Evolutionary conservation across 2,888 invertebrate genomes (phyloP).

Genomic region (Endotricha flammealis): DNA sequence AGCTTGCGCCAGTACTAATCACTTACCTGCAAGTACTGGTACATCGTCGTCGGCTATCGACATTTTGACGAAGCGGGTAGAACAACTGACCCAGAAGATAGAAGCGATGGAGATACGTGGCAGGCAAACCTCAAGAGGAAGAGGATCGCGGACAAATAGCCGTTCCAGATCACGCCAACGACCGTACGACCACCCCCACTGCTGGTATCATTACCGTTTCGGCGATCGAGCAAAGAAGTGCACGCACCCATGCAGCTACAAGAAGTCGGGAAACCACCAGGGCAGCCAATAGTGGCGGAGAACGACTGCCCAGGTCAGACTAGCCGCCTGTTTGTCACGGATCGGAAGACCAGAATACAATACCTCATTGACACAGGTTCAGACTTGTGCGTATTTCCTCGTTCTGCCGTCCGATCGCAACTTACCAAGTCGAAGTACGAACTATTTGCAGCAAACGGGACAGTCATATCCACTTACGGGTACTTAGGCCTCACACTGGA

Average conservation of each 20-base stretch:
- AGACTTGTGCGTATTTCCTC: constrained; percentile 7
- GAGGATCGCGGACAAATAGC: not conserved
- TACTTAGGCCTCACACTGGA: too few relatives aligned
- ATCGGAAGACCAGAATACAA: constrained; percentile 11
- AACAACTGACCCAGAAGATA: not conserved
- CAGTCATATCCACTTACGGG: not conserved
- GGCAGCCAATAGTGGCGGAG: not conserved
- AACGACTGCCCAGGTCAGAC: constrained; percentile 9
- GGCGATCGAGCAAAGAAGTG: too few relatives aligned
- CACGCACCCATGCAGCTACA: constrained; percentile 6
- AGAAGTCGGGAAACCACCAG: not conserved
- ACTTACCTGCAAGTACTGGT: too few relatives aligned
- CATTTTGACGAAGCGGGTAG: not conserved
- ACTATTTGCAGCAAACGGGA: not conserved
- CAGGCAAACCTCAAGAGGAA: too few relatives aligned
- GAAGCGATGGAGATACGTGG: not conserved
- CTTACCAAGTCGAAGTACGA: constrained; percentile 9
- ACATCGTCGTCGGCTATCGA: not conserved
- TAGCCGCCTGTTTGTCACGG: too few relatives aligned
- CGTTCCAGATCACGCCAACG: not conserved
- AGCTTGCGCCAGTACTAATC: constrained; percentile 9
- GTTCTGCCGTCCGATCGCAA: not conserved
- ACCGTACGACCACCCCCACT: constrained; percentile 9
- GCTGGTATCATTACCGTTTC: too few relatives aligned
- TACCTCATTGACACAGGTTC: constrained; percentile 15